Conservation (phyloP, 2,113 vertebrate genomes). For the Channa argus region DNA sequence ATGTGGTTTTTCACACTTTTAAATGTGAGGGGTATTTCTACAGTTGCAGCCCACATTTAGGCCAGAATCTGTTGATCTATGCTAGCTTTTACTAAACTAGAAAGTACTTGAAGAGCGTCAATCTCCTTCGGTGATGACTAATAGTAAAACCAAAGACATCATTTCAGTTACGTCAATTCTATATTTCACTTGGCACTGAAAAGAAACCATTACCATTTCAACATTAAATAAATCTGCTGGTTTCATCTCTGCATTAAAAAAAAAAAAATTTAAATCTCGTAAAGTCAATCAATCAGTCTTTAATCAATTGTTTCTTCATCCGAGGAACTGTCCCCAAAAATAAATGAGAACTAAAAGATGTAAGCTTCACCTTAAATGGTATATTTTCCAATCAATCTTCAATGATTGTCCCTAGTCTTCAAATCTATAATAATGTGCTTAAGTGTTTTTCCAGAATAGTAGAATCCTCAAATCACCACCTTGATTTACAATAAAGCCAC, state of each 20-base stretch:
- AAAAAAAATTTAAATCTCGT: background rate
- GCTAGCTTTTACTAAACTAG: conserved; percentile 47
- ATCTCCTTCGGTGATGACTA: conserved; percentile 38
- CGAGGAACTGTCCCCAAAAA: background rate
- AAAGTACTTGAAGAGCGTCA: conserved; percentile 49
- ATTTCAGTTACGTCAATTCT: conserved; percentile 48
- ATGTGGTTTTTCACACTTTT: conserved; percentile 69
- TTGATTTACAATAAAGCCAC: background rate
- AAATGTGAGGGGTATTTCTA: conserved; percentile 69
- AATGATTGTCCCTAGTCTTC: background rate
- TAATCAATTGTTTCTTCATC: background rate
- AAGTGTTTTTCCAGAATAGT: background rate
- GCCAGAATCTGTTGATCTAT: conserved; percentile 43
- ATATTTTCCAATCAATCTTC: background rate
- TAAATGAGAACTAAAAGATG: background rate
- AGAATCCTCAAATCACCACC: background rate
- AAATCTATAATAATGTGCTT: too few relatives aligned
- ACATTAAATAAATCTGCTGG: background rate
- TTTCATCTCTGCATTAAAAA: background rate
- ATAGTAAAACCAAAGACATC: conserved; percentile 34
- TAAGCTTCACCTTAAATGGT: too few relatives aligned
- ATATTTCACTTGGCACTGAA: conserved; percentile 4
- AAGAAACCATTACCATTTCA: conserved; percentile 10
- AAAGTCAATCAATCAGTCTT: too few relatives aligned
- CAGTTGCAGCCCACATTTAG: conserved; percentile 55